These are phyloP conservation scores for Drosophila stalkeri DNA, from an alignment of 2,888 invertebrate genomes.

Conservation along the genomic window DNA sequence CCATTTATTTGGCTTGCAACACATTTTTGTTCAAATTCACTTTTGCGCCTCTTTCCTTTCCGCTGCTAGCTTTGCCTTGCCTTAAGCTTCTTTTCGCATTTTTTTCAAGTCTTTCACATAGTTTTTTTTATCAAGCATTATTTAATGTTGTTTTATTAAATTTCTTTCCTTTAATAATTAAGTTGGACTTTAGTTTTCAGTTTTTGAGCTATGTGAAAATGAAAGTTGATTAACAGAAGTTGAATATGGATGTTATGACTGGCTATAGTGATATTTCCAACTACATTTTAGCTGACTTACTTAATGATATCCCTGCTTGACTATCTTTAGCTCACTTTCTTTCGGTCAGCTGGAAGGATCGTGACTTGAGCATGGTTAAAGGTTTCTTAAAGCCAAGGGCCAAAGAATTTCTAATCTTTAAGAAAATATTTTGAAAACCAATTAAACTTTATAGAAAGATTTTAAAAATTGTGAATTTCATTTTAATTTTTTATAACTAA, in stretches of 20 bases:
- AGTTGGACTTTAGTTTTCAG: background rate
- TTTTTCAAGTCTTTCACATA: conserved; percentile 6
- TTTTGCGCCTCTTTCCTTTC: conserved; percentile 1
- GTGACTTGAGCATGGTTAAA: background rate
- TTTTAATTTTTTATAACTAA: too few species aligned
- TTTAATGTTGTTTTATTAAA: background rate
- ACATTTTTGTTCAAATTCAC: conserved; percentile 37
- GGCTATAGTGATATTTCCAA: background rate
- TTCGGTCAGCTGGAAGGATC: background rate
- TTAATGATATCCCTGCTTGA: background rate
- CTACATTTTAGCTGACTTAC: background rate
- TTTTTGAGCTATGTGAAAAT: conserved; percentile 9
- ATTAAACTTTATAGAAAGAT: background rate
- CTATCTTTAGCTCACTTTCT: background rate
- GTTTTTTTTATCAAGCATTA: background rate
- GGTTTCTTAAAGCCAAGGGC: background rate
- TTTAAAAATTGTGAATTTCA: background rate
- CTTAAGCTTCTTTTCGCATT: conserved; percentile 22
- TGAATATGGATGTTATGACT: background rate
- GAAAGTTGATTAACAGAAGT: background rate
- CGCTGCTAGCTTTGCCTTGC: conserved; percentile 4
- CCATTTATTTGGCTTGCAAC: conserved; percentile 40
- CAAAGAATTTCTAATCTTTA: background rate
- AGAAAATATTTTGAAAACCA: background rate
- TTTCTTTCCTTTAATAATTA: background rate